These are phyloP conservation scores for Philypnodon macrostomus DNA, from an alignment of 2,797 vertebrate species.

Conservation along the genomic window DNA sequence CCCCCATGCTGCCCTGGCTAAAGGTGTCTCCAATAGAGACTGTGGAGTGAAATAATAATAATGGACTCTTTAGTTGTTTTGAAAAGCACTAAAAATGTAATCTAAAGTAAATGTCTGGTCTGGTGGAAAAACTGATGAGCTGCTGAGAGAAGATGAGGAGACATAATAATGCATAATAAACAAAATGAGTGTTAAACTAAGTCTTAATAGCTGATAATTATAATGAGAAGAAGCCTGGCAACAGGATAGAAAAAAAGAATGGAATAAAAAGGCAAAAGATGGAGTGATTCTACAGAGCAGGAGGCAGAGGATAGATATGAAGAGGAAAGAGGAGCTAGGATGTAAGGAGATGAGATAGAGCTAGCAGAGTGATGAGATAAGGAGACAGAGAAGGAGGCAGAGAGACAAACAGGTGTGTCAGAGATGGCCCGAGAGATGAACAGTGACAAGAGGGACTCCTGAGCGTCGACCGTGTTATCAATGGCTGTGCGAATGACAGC, in stretches of 20 bases:
- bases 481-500: slow-evolving; percentile 68
- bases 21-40: too few relatives aligned
- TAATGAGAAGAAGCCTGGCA: slow-evolving; percentile 44
- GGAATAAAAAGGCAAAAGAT: slow-evolving; percentile 21
- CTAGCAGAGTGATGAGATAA: slow-evolving; percentile 67
- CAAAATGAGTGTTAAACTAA: slow-evolving; percentile 49
- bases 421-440: slow-evolving; percentile 68
- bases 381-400: slow-evolving; percentile 52
- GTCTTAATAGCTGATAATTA: slow-evolving; percentile 55
- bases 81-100: too few relatives aligned
- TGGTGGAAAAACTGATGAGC: too few relatives aligned
- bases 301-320: slow-evolving; percentile 47
- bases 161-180: slow-evolving; percentile 13
- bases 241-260: slow-evolving; percentile 22
- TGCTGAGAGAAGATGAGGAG: too few relatives aligned
- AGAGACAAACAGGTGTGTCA: slow-evolving; percentile 70
- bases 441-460: slow-evolving; percentile 69
- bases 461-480: slow-evolving; percentile 61
- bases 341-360: slow-evolving; percentile 52
- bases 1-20: too few relatives aligned
- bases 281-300: slow-evolving; percentile 20
- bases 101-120: too few relatives aligned
- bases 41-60: too few relatives aligned
- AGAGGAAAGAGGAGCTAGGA: slow-evolving; percentile 53
- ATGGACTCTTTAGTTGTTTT: too few relatives aligned